These are phyloP conservation scores for Lasioglossum albipes DNA, from an alignment of 1,140 invertebrate species.

Conservation along the genomic window DNA sequence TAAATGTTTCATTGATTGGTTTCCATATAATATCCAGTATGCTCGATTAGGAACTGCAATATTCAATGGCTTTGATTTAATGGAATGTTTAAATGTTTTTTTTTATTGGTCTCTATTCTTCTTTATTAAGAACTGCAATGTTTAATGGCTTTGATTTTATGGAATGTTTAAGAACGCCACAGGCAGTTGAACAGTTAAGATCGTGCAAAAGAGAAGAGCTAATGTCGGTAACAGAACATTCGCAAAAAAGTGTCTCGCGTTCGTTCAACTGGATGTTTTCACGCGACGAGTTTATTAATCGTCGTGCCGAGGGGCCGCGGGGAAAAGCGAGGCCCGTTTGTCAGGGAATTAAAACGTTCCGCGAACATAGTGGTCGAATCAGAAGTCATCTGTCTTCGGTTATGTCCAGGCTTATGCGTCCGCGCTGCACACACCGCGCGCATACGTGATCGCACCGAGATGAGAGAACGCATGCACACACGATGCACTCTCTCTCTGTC, in stretches of 20 bases:
- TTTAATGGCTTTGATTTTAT: too few relatives aligned
- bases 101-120: too few relatives aligned
- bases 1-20: too few relatives aligned
- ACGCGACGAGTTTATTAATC: not conserved
- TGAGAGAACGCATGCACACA: too few relatives aligned
- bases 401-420: not conserved
- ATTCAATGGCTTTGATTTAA: too few relatives aligned
- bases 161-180: too few relatives aligned
- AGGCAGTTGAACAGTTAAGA: not conserved
- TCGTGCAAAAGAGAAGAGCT: not conserved
- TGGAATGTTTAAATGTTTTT: too few relatives aligned
- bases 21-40: too few relatives aligned
- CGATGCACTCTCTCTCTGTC: too few relatives aligned
- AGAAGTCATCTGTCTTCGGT: conserved; percentile 3
- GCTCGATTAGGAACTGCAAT: too few relatives aligned
- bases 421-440: not conserved
- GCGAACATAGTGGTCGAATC: not conserved
- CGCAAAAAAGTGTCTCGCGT: not conserved
- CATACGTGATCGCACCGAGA: not conserved
- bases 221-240: too few relatives aligned
- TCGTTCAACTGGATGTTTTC: not conserved
- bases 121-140: too few relatives aligned
- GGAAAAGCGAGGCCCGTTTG: not conserved
- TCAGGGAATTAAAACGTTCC: conserved; percentile 6
- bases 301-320: not conserved